Percentiles rank a stretch among this genome's conserved stretches.
Conservation (phyloP, 2,113 vertebrate species). For the Suricata suricatta region DNA sequence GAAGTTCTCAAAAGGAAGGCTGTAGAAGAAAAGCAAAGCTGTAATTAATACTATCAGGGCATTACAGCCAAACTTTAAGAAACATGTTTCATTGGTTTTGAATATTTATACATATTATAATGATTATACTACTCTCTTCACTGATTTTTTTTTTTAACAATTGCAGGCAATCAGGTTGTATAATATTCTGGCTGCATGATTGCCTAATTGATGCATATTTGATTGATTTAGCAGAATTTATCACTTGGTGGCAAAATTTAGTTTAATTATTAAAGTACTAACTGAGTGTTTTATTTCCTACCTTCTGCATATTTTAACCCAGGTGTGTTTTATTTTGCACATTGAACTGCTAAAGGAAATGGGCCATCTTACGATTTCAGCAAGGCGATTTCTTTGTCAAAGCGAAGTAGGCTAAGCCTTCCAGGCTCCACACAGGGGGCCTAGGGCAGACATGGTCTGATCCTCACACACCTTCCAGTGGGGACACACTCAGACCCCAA, state of each 20-base stretch:
- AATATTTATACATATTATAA: slow-evolving; percentile 18
- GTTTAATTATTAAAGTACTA: slow-evolving; percentile 68
- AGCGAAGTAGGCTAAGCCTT: not conserved
- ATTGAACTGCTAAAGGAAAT: not conserved
- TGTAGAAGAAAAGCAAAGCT: slow-evolving; percentile 10
- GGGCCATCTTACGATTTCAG: not conserved
- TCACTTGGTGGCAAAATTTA: slow-evolving; percentile 49
- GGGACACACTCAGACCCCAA: no score
- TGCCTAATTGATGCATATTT: slow-evolving; percentile 61
- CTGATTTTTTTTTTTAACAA: slow-evolving; percentile 27
- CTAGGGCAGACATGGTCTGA: not conserved
- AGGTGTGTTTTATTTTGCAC: not conserved
- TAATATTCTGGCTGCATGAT: slow-evolving; percentile 22
- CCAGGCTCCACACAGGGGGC: not conserved
- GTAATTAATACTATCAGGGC: slow-evolving; percentile 17
- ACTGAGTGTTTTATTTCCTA: slow-evolving; percentile 43
- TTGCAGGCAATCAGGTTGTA: slow-evolving; percentile 41
- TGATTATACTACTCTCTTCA: slow-evolving; percentile 46
- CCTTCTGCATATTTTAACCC: slow-evolving; percentile 38
- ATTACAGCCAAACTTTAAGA: slow-evolving; percentile 1
- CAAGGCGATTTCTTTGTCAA: not conserved
- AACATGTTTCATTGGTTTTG: slow-evolving; percentile 26
- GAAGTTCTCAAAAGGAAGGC: not conserved
- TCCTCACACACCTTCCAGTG: not conserved
- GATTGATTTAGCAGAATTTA: not conserved